Percentiles rank a stretch among this genome's conserved stretches.
Evolutionary conservation across 2,797 vertebrate genomes (phyloP).

Genomic region (Acipenser transmontanus): DNA sequence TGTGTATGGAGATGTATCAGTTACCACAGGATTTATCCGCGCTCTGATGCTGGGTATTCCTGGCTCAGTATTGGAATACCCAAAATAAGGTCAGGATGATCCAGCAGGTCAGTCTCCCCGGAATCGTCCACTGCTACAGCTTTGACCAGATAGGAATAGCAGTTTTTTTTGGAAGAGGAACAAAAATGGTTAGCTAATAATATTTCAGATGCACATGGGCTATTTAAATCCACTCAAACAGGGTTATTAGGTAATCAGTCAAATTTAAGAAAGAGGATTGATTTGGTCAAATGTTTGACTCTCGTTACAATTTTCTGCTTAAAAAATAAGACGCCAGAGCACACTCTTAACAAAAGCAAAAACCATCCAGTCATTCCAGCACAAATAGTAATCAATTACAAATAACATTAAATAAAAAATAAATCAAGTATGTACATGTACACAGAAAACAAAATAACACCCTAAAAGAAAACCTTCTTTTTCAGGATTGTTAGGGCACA

Average conservation of each 20-base stretch:
- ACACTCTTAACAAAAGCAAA: no score
- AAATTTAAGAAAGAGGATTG: constrained; percentile 16
- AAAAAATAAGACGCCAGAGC: no score
- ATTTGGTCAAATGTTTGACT: neutral
- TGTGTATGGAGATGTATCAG: no score
- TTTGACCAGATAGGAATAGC: neutral
- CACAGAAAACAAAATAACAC: no score
- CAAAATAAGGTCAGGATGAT: constrained; percentile 4
- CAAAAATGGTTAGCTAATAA: constrained; percentile 17
- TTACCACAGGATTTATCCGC: no score
- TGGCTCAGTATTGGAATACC: constrained; percentile 2
- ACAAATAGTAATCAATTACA: no score
- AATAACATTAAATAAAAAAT: no score
- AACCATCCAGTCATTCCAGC: no score
- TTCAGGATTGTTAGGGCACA: neutral
- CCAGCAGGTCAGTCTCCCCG: neutral
- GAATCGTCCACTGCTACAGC: neutral
- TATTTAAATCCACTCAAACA: constrained; percentile 18
- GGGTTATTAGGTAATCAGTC: constrained; percentile 15
- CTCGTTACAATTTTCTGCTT: no score
- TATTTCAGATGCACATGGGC: constrained; percentile 27
- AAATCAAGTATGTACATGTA: no score
- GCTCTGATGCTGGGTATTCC: neutral
- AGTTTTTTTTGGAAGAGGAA: constrained; percentile 11
- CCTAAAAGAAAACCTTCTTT: no score